Evolutionary conservation across 2,888 invertebrate species (phyloP).

Genomic region (Harpalus rufipes): DNA sequence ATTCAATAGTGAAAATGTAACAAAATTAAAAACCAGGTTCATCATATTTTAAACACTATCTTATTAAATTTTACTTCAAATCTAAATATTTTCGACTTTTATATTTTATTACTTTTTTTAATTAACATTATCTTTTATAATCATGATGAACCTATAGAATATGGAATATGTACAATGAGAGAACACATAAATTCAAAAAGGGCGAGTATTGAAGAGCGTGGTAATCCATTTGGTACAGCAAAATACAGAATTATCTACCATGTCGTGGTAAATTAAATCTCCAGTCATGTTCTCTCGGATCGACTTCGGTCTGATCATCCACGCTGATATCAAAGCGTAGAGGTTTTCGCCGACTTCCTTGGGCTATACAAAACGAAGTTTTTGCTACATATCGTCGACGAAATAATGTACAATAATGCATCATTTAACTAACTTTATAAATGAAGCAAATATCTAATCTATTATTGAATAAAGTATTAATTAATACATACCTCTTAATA

Average conservation of each 20-base stretch:
- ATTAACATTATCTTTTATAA: not conserved
- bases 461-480: not conserved
- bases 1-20: slow-evolving; percentile 7
- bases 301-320: slow-evolving; percentile 79
- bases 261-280: slow-evolving; percentile 78
- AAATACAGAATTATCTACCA: slow-evolving; percentile 74
- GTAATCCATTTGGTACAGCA: slow-evolving; percentile 57
- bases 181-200: slow-evolving; percentile 51
- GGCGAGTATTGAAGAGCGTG: slow-evolving; percentile 50
- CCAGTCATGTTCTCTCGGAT: slow-evolving; percentile 80
- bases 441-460: not conserved
- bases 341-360: slow-evolving; percentile 75
- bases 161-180: slow-evolving; percentile 51
- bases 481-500: slow-evolving; percentile 53
- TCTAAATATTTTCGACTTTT: slow-evolving; percentile 1
- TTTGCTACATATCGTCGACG: slow-evolving; percentile 36
- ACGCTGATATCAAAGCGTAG: slow-evolving; percentile 79
- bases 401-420: slow-evolving; percentile 10
- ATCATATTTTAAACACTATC: not conserved
- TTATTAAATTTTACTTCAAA: not conserved
- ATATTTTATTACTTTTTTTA: not conserved
- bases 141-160: slow-evolving; percentile 31
- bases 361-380: slow-evolving; percentile 72
- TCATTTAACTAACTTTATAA: slow-evolving; percentile 9
- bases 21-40: slow-evolving; percentile 3